These are phyloP conservation scores for Epizoanthus ramosus DNA, from an alignment of 92 coral and sea anemone species.

Conservation along the genomic window DNA sequence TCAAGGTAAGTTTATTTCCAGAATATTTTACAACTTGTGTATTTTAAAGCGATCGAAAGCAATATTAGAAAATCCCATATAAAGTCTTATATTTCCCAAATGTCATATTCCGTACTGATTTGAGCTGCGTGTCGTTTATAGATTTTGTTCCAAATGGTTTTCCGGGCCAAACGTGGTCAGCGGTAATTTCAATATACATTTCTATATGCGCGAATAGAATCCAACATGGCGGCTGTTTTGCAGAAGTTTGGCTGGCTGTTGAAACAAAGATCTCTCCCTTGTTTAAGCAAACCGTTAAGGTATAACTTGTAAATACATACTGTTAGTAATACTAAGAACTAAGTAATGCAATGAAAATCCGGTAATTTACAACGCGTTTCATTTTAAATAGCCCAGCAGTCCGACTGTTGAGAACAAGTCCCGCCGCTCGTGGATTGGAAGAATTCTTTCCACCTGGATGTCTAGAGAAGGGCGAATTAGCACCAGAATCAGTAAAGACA, in stretches of 20 bases:
- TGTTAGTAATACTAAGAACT: neutral
- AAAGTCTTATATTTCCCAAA: no score
- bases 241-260: slow-evolving; percentile 18
- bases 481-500: slow-evolving; percentile 88
- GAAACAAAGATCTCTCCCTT: slow-evolving; percentile 16
- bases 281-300: slow-evolving; percentile 20
- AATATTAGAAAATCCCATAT: no score
- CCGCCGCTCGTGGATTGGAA: slow-evolving; percentile 65
- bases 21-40: no score
- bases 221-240: slow-evolving; percentile 54
- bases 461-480: slow-evolving; percentile 79
- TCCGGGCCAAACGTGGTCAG: slow-evolving; percentile 3
- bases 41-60: no score
- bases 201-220: slow-evolving; percentile 26
- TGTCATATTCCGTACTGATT: no score
- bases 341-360: neutral
- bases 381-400: slow-evolving; percentile 16
- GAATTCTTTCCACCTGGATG: slow-evolving; percentile 95
- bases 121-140: no score
- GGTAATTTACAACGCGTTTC: neutral
- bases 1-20: no score
- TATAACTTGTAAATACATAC: neutral
- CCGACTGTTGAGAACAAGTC: slow-evolving; percentile 62
- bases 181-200: slow-evolving; percentile 15
- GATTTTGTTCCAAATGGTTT: neutral